Conservation (phyloP, 2,888 invertebrate species). For the Pandemis heparana region DNA sequence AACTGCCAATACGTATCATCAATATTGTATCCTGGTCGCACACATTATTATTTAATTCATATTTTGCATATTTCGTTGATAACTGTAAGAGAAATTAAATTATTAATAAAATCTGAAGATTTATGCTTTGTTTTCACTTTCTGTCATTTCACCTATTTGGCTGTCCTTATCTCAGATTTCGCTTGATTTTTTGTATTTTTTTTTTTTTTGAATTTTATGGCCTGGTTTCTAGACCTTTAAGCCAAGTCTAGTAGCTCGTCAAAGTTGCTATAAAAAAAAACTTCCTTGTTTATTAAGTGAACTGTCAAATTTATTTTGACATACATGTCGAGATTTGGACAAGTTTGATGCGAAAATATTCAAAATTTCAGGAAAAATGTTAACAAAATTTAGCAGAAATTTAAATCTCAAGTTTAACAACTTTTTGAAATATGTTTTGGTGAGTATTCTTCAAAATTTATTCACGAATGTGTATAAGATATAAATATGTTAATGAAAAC, state of each 20-base stretch:
- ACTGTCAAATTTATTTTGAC: neutral
- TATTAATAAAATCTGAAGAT: conserved; percentile 34
- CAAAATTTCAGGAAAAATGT: conserved; percentile 30
- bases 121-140: neutral
- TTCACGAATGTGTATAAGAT: neutral
- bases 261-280: neutral
- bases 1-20: conserved; percentile 22
- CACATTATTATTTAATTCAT: conserved; percentile 28
- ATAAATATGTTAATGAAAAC: too few relatives aligned
- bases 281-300: neutral
- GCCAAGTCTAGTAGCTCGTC: neutral
- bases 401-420: conserved; percentile 18
- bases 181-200: neutral
- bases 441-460: conserved; percentile 13
- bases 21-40: conserved; percentile 12
- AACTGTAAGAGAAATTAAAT: conserved; percentile 40
- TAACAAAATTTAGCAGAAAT: conserved; percentile 26
- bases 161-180: too few relatives aligned
- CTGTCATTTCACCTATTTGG: neutral
- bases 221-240: too few relatives aligned
- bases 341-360: neutral
- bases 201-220: too few relatives aligned
- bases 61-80: conserved; percentile 36
- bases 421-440: conserved; percentile 34
- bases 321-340: neutral